Conservation (phyloP, 1,140 invertebrate genomes). For the Eciton burchellii region DNA sequence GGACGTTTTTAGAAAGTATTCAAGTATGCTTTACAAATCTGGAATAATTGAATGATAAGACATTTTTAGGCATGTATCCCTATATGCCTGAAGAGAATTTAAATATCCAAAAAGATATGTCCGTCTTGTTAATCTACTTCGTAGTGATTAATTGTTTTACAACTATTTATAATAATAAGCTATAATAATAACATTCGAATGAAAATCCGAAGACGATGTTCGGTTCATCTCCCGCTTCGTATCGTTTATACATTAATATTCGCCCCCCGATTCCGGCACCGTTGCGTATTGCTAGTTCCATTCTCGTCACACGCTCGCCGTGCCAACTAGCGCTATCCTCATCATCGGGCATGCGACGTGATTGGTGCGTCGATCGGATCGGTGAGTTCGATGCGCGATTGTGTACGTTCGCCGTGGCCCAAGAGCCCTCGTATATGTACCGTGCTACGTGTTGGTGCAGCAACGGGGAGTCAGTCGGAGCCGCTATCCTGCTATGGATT, state of each 20-base stretch:
- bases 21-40: too few species aligned
- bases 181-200: too few species aligned
- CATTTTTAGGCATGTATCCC: too few species aligned
- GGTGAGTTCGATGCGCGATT: background rate
- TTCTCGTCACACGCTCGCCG: background rate
- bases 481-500: slow-evolving; percentile 33
- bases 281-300: background rate
- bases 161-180: too few species aligned
- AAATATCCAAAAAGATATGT: too few species aligned
- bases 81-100: too few species aligned
- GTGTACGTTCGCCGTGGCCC: slow-evolving; percentile 23
- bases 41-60: too few species aligned
- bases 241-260: background rate
- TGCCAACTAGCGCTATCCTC: background rate
- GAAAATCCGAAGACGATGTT: too few species aligned
- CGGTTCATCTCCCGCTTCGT: too few species aligned
- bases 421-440: background rate
- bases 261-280: background rate
- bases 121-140: too few species aligned
- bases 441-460: background rate
- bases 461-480: slow-evolving; percentile 46
- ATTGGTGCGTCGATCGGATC: slow-evolving; percentile 16
- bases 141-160: too few species aligned
- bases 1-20: background rate
- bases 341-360: background rate